Evolutionary conservation across 2,113 vertebrate species (phyloP).

Genomic region (Microcebus lehilahytsara): DNA sequence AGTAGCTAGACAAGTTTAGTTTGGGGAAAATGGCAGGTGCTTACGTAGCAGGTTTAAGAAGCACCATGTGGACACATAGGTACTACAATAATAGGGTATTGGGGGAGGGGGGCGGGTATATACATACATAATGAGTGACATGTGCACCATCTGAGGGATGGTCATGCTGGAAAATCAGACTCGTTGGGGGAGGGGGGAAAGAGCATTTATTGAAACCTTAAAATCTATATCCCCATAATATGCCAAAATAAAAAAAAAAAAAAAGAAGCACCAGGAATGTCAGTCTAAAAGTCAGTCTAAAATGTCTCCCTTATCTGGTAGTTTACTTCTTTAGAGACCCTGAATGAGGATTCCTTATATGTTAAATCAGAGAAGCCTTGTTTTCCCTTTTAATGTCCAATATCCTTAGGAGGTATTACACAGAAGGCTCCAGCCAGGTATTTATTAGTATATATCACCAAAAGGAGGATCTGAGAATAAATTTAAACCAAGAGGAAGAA

Average conservation of each 20-base stretch:
- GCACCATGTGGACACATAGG: no score
- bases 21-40: neutral
- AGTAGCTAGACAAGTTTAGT: neutral
- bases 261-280: neutral
- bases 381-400: neutral
- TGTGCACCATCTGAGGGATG: no score
- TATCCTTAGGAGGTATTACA: neutral
- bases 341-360: neutral
- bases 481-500: neutral
- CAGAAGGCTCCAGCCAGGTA: neutral
- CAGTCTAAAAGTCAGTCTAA: neutral
- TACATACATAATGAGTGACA: no score
- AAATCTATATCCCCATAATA: no score
- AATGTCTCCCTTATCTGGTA: neutral
- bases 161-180: no score
- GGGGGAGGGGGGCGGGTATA: no score
- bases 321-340: neutral
- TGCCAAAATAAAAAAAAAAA: no score
- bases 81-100: no score
- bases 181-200: no score
- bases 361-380: neutral
- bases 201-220: no score
- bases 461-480: constrained; percentile 6
- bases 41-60: neutral
- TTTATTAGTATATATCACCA: neutral